phyloP scores from a whole-genome alignment of 2,888 invertebrate genomes.

The Therioaphis trifolii region DNA sequence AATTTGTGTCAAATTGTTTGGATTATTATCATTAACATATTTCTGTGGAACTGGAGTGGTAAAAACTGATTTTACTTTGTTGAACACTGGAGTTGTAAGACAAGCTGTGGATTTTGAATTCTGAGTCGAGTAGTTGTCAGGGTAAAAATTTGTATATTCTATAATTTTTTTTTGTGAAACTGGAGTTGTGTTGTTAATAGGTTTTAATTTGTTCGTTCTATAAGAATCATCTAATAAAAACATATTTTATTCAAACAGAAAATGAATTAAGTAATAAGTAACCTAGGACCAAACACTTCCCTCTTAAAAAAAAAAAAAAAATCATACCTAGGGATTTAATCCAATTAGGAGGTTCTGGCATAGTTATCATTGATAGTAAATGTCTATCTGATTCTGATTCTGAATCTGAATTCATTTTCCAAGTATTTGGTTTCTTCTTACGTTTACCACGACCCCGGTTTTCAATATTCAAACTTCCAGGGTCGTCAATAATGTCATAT shows the following conservation, averaged over 20 bases:
- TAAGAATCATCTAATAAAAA: not conserved
- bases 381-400: not conserved
- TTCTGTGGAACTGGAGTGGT: not conserved
- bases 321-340: not conserved
- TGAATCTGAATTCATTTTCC: not conserved
- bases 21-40: not conserved
- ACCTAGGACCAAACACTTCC: no score
- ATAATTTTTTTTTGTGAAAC: no score
- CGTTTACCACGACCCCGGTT: not conserved
- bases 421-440: constrained; percentile 4
- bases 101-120: not conserved
- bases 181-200: not conserved
- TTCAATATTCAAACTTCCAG: not conserved
- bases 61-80: not conserved
- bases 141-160: no score
- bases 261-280: no score
- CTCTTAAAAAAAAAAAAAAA: not conserved
- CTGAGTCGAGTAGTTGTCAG: no score
- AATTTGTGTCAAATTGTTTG: constrained; percentile 9
- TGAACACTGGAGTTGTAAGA: not conserved
- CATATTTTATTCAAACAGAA: not conserved
- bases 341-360: not conserved
- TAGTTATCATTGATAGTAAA: not conserved
- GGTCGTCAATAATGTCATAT: not conserved
- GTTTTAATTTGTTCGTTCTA: not conserved